phyloP scores from a whole-genome alignment of 2,888 invertebrate genomes.

The Phortica magna region DNA sequence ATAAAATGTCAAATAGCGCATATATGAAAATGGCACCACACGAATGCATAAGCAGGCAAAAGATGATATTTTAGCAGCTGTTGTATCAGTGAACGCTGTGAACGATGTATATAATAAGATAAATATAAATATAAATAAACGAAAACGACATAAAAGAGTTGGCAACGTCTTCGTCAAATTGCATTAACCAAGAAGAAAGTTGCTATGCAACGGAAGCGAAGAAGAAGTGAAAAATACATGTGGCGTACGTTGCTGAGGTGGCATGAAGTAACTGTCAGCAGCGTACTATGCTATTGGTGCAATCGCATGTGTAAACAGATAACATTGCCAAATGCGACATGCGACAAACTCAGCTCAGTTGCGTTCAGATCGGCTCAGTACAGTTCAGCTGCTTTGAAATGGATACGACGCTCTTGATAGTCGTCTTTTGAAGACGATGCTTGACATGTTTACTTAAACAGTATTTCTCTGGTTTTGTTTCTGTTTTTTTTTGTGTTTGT shows the following conservation, averaged over 20 bases:
- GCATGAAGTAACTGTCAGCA: background rate
- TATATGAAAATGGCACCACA: background rate
- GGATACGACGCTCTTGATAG: conserved; percentile 10
- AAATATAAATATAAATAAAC: too few species aligned
- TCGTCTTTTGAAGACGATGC: background rate
- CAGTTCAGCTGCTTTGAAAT: conserved; percentile 26
- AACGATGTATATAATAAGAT: background rate
- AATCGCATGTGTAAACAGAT: conserved; percentile 25
- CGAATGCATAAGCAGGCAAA: conserved; percentile 5
- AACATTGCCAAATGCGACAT: conserved; percentile 12
- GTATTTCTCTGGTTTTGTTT: background rate
- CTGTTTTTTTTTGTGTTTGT: background rate
- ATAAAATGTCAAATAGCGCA: conserved; percentile 38
- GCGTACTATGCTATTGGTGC: background rate
- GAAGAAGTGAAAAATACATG: background rate
- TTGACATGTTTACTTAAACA: conserved; percentile 1
- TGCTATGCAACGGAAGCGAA: background rate
- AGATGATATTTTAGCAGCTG: conserved; percentile 3
- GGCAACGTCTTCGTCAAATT: conserved; percentile 22
- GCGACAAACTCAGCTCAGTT: conserved; percentile 8
- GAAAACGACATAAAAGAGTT: background rate
- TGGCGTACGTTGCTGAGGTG: background rate
- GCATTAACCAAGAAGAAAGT: conserved; percentile 19
- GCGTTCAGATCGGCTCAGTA: background rate
- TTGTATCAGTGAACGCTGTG: background rate